A percentile compares a stretch with the other conserved stretches of the same genome.
phyloP scores from a whole-genome alignment of 2,113 vertebrate species.

The Megalops atlanticus region DNA sequence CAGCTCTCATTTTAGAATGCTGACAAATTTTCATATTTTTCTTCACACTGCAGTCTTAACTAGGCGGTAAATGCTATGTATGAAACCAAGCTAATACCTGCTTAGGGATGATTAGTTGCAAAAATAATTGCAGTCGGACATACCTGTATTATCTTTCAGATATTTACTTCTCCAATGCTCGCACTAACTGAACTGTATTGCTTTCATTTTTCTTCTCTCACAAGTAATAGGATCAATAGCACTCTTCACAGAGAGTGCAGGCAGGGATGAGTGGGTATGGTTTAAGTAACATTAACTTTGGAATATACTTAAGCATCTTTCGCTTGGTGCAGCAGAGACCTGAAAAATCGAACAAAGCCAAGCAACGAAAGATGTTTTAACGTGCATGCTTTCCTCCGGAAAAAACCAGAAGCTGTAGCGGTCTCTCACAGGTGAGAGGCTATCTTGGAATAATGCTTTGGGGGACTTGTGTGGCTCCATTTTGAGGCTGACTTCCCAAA shows the following conservation, averaged over 20 bases:
- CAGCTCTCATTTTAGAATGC: too few relatives aligned
- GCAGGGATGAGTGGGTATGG: background rate
- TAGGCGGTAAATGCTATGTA: too few relatives aligned
- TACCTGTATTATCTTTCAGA: background rate
- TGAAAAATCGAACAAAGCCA: constrained; percentile 1
- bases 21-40: too few relatives aligned
- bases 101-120: too few relatives aligned
- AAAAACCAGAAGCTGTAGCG: background rate
- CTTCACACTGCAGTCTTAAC: too few relatives aligned
- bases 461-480: background rate
- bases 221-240: background rate
- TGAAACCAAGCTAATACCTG: too few relatives aligned
- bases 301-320: constrained; percentile 2
- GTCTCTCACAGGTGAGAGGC: background rate
- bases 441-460: background rate
- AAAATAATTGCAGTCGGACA: background rate
- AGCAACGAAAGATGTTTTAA: constrained; percentile 4
- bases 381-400: background rate
- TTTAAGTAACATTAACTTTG: background rate
- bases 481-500: constrained; percentile 27
- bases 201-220: background rate
- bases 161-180: background rate
- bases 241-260: background rate
- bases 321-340: constrained; percentile 15
- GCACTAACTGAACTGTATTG: background rate